These are phyloP conservation scores for Amorpha juglandis DNA, from an alignment of 2,888 invertebrate genomes.

Conservation along the genomic window DNA sequence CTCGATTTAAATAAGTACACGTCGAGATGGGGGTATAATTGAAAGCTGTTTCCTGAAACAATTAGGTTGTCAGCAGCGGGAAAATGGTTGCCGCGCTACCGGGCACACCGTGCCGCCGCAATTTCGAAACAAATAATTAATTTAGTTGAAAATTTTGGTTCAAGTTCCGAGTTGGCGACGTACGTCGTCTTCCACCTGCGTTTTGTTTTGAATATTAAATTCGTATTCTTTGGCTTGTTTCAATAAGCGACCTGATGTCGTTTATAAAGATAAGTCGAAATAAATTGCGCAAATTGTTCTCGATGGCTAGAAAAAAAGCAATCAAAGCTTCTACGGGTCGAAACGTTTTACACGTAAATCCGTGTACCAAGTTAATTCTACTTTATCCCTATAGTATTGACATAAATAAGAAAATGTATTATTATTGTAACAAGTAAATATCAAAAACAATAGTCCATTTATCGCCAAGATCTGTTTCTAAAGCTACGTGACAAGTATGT, in stretches of 20 bases:
- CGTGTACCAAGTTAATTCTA: not conserved
- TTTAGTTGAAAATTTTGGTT: conserved; percentile 57
- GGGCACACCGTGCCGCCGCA: conserved; percentile 48
- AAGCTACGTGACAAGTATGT: not conserved
- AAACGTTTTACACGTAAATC: not conserved
- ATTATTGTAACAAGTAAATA: not conserved
- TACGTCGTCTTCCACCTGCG: conserved; percentile 49
- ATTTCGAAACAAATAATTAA: conserved; percentile 67
- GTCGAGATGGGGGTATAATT: conserved; percentile 55
- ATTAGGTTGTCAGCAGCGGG: conserved; percentile 61
- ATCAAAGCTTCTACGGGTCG: not conserved
- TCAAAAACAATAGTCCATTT: not conserved
- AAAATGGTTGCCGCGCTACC: conserved; percentile 45
- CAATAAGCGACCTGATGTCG: not conserved
- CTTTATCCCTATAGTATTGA: not conserved
- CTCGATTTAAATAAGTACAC: conserved; percentile 48
- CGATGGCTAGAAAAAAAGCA: not conserved
- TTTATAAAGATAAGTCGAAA: not conserved
- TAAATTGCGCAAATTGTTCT: not conserved
- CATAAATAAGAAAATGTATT: not conserved
- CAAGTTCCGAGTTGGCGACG: conserved; percentile 43
- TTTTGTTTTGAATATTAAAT: conserved; percentile 44
- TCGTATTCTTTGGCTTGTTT: conserved; percentile 36
- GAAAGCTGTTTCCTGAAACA: conserved; percentile 66
- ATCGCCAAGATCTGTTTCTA: conserved; percentile 6